Base-by-base conservation (phyloP, 2,113 vertebrate species). In the Ramphastos sulfuratus region DNA sequence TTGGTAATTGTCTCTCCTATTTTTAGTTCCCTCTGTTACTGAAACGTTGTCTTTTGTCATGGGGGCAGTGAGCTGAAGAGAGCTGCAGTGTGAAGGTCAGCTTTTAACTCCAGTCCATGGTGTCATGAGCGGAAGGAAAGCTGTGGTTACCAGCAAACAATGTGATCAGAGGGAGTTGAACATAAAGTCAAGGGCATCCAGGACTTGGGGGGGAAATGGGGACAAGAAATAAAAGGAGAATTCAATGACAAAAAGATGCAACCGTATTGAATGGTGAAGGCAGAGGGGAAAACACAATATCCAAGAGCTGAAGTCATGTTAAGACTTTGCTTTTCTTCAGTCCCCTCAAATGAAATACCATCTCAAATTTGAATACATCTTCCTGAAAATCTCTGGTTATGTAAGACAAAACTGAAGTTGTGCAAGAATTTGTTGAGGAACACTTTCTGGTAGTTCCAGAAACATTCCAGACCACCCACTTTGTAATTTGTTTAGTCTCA, bases 41-140 rank as follows among this genome's bases (percentile, higher is more conserved):
- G 6, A 90, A 59, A 65, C 48, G n/a, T 85, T 15, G 3, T 73
- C 37, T 90, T 87, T 89, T 95, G 73, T 87, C 80, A 78, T 37
- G 86, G 93, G 94, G 79, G 73, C 89, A 94, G 78, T 71, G 81
- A 65, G 64, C 90, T 96, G 82, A 89, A 52, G 64, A 77, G 37
- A 70, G 52, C 24, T 88, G 66, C 15, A 75, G 48, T 96, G 91
- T 94, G 80, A 93, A 95, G 82, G 92, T 93, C 75, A 95, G 75
- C 86, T 71, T 91, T 96, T 95, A 91, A 72, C 79, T 92, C 65
- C 9, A 25, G 54, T 67, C 73, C 77, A 23, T 4, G 10, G 85
- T 56, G 79, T 84, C 84, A 93, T 39, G 69, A 96, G 89, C 6
- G 14, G 74, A 92, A 93, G 63, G 59, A 84, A 87, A 94, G 65